Conservation (phyloP, 2,888 invertebrate species). For the Pristionchus exspectatus region DNA sequence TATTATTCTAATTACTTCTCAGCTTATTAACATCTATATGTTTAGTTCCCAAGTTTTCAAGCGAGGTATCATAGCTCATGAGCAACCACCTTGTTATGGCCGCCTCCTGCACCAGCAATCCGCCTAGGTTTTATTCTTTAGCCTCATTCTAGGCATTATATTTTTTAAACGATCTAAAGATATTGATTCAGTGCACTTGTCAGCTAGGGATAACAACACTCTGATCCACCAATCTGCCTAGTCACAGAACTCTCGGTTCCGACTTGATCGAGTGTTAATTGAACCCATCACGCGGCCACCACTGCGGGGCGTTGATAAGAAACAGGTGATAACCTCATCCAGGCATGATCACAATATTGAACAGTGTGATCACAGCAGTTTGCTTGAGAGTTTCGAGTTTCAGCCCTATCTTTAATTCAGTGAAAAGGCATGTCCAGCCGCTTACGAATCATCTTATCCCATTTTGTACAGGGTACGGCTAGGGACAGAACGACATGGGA, state of each 20-base stretch:
- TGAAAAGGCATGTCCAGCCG: too few relatives aligned
- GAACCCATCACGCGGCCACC: neutral
- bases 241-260: neutral
- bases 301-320: neutral
- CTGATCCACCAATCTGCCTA: neutral
- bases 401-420: neutral
- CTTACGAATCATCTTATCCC: neutral
- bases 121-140: too few relatives aligned
- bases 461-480: neutral
- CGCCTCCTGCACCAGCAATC: too few relatives aligned
- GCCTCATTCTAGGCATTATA: too few relatives aligned
- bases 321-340: neutral
- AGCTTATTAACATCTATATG: neutral
- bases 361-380: neutral
- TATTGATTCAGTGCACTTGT: neutral
- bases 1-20: slow-evolving; percentile 16
- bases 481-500: neutral
- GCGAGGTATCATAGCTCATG: too few relatives aligned
- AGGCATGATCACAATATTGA: too few relatives aligned
- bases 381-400: neutral
- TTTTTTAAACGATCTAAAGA: too few relatives aligned
- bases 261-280: too few relatives aligned
- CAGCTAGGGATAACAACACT: neutral
- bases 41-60: too few relatives aligned
- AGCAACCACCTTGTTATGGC: too few relatives aligned